These are phyloP conservation scores for Drosophila chauvacae DNA, from an alignment of 1,140 invertebrate species.

Conservation along the genomic window DNA sequence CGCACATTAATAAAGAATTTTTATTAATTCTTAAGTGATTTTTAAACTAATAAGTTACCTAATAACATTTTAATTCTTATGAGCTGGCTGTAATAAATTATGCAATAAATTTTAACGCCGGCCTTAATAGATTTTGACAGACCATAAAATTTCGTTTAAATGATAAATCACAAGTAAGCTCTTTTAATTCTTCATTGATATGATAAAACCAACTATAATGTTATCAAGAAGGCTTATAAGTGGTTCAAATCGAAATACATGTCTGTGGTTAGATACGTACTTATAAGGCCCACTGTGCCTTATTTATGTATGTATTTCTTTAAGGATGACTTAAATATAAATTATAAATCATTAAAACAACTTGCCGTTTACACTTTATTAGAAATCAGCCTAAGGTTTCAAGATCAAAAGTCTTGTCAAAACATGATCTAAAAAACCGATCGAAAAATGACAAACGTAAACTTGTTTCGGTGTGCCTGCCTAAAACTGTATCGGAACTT, in stretches of 20 bases:
- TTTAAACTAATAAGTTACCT: too few species aligned
- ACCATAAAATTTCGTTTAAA: neutral
- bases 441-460: slow-evolving; percentile 21
- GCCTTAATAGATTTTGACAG: slow-evolving; percentile 17
- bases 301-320: too few species aligned
- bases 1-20: neutral
- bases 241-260: neutral
- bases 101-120: neutral
- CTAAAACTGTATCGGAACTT: slow-evolving; percentile 43
- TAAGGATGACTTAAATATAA: neutral
- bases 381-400: neutral
- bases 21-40: neutral
- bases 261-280: neutral
- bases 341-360: neutral
- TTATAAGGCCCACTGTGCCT: neutral
- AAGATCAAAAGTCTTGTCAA: neutral
- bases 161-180: slow-evolving; percentile 12
- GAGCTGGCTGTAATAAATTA: neutral
- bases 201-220: slow-evolving; percentile 1
- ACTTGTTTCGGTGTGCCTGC: slow-evolving; percentile 30
- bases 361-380: neutral
- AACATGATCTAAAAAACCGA: slow-evolving; percentile 11
- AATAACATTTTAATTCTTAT: neutral
- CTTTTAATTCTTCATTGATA: slow-evolving; percentile 13
- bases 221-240: neutral